A percentile compares a stretch with the other conserved stretches of the same genome.
Evolutionary conservation across 2,888 invertebrate species (phyloP).

Genomic region (Tenthredo mesomela): DNA sequence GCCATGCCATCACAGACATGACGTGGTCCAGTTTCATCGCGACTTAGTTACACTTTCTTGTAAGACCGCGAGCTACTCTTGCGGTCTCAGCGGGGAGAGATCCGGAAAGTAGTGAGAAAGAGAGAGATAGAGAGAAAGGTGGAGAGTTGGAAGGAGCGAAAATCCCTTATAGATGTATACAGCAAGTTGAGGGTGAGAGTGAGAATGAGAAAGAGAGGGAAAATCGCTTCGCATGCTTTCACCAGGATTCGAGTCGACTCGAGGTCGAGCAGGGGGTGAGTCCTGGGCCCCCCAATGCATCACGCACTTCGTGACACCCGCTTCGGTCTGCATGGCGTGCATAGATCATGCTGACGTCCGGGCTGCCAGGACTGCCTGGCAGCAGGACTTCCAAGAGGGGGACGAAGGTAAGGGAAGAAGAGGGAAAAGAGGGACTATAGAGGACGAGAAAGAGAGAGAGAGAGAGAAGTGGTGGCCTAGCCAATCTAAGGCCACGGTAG

Average conservation of each 20-base stretch:
- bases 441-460: constrained; percentile 51
- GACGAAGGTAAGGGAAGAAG: constrained; percentile 4
- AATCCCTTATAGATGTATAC: neutral
- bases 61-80: neutral
- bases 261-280: constrained; percentile 49
- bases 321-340: constrained; percentile 65
- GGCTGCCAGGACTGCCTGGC: constrained; percentile 57
- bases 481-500: constrained; percentile 45
- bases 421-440: constrained; percentile 17
- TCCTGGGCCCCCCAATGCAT: constrained; percentile 64
- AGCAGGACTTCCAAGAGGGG: constrained; percentile 43
- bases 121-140: neutral
- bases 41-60: constrained; percentile 46
- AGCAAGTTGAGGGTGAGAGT: neutral
- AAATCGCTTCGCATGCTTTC: constrained; percentile 45
- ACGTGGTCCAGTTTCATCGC: constrained; percentile 37
- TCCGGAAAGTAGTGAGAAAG: neutral
- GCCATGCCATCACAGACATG: neutral
- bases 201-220: neutral
- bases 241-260: constrained; percentile 47
- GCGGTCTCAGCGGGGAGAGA: constrained; percentile 19
- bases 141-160: neutral
- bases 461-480: constrained; percentile 54
- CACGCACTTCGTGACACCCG: constrained; percentile 70
- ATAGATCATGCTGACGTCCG: constrained; percentile 72